Evolutionary conservation across 2,113 vertebrate species (phyloP), one percentile per base, ranked within the genome.

Genomic region (Seriola rivoliana): DNA sequence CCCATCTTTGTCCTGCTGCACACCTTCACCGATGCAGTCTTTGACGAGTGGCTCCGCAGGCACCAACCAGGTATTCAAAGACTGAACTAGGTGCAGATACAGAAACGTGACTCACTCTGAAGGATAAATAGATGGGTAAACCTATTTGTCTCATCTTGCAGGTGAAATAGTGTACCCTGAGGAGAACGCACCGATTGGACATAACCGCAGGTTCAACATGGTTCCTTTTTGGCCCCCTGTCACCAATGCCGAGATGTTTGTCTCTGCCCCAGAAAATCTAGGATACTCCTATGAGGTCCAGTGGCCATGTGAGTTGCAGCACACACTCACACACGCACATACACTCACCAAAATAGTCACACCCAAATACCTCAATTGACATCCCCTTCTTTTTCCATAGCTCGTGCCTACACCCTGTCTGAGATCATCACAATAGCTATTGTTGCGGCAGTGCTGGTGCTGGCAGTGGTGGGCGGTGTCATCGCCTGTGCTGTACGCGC

Each of bases 171-270:
- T 93, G 50, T 99, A 97, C 81, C 97, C 97, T 12, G 59, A 97
- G 90, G 97, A 97, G 92, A 96, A 98, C 3, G 97, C 98, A 32
- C 98, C 98, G 1, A 98, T 99, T 81, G 98, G 98, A 80, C 98
- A 99, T 80, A 99, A 99, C 71, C 86, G 97, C 34, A 95, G 93
- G 70, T 99, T 97, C 86, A 99, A 98, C 86, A 98, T 99, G 97
- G 98, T 99, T 48, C 98, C 98, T 21, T 99, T 99, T 81, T 99
- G 98, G 98, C 98, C 98, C 77, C 98, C 98, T 7, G 85, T 99
- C 65, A 96, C 96, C 85, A 98, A 97, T 42, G 96, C 95, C 17
- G 97, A 99, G 92, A 99, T 99, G 97, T 99, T 99, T 92, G 94
- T 97, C 57, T 68, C 95, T 10, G 98, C 97, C 78, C 93, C 97